phyloP scores from a whole-genome alignment of 2,888 invertebrate genomes.

The Temnothorax rugatulus region DNA sequence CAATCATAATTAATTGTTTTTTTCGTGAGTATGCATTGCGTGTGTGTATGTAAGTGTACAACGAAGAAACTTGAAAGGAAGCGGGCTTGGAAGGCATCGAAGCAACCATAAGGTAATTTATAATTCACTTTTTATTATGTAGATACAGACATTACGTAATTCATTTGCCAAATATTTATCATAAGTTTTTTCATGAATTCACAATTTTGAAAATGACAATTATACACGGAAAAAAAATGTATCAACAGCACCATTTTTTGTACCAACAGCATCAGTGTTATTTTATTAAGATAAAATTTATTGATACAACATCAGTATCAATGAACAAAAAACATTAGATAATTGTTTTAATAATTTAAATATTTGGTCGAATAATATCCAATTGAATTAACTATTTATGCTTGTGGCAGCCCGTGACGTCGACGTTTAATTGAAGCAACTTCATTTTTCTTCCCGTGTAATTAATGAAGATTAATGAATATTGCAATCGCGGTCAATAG shows the following conservation, averaged over 20 bases:
- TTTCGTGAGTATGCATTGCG: background rate
- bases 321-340: too few relatives aligned
- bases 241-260: too few relatives aligned
- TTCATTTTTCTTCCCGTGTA: too few relatives aligned
- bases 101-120: background rate
- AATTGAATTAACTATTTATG: too few relatives aligned
- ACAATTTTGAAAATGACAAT: background rate
- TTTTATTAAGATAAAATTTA: too few relatives aligned
- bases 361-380: too few relatives aligned
- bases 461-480: background rate
- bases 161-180: background rate
- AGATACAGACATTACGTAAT: background rate
- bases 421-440: too few relatives aligned
- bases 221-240: too few relatives aligned
- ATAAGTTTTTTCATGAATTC: background rate
- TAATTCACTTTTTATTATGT: background rate
- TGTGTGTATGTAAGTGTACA: background rate
- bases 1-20: background rate
- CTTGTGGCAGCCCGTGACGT: too few relatives aligned
- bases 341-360: too few relatives aligned
- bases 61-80: background rate
- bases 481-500: background rate
- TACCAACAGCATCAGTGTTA: too few relatives aligned
- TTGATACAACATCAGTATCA: too few relatives aligned
- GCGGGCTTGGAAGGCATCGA: background rate